phyloP scores from a whole-genome alignment of 1,140 invertebrate species.

The Eciton burchellii region DNA sequence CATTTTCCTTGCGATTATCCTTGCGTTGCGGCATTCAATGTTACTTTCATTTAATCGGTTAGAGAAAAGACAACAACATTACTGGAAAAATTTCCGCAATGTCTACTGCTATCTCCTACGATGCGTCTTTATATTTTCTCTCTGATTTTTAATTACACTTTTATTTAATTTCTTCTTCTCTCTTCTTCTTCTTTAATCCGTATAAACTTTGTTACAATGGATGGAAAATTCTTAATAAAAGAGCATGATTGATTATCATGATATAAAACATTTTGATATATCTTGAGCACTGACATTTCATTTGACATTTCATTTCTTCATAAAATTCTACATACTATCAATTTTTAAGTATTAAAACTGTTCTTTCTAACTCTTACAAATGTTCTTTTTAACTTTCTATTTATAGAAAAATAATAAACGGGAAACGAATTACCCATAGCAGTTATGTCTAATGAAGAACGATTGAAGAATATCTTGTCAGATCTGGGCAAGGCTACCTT shows the following conservation, averaged over 20 bases:
- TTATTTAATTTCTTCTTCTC: background rate
- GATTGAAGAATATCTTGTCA: conserved; percentile 83
- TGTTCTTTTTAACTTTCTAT: background rate
- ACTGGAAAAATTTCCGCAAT: background rate
- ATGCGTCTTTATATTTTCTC: background rate
- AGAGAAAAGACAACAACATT: background rate
- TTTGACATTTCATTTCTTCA: too few species aligned
- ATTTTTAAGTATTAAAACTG: too few species aligned
- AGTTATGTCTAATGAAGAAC: conserved; percentile 82
- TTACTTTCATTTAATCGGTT: background rate
- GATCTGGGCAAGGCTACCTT: conserved; percentile 90
- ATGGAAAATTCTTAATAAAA: background rate
- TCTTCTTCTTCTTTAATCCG: background rate
- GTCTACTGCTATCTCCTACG: background rate
- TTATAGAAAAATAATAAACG: background rate
- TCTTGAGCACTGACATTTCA: too few species aligned
- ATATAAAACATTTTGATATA: too few species aligned
- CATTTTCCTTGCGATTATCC: background rate
- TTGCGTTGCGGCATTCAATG: background rate
- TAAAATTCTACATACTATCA: too few species aligned
- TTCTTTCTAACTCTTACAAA: too few species aligned
- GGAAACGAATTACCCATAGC: background rate
- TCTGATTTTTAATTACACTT: background rate
- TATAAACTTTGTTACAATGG: background rate
- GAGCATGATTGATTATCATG: background rate